Evolutionary conservation across 2,888 invertebrate species (phyloP), one percentile per base, ranked within the genome.

Genomic region (Strigamia crassipes): DNA sequence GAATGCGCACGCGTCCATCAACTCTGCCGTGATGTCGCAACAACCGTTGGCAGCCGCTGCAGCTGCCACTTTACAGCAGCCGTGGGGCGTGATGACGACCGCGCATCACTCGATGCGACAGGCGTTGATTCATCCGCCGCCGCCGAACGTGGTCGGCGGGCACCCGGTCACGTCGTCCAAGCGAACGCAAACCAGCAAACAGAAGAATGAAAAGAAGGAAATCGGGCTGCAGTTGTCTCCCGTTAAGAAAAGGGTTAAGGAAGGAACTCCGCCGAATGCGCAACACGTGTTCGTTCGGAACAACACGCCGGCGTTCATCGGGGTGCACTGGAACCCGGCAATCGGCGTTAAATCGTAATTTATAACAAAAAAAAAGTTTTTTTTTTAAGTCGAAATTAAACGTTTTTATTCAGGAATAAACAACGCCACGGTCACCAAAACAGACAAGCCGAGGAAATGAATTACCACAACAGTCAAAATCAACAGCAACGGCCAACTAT

Each of bases 211-310:
- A 12, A 46, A 46, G 42, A 46, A 46, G 42, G 42, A 46, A 46
- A 15, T 46, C 42, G 42, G 42, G 42, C 86, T 86, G 21, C 97
- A 97, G 87, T 89, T 97, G 86, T 97, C 96, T 86, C 98, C 98
- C 1, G 97, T 97, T 34, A 98, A 98, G 90, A 98, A 98, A 88
- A 92, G 97, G 21, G 97, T 97, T 73, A 97, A 97, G 88, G 97
- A 97, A 87, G 96, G 95, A 86, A 95, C 96, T 31, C 97, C 97
- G 31, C 96, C 88, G 12, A 85, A 86, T 84, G 83, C 84, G 78
- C 42, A 46, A 15, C 42, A 46, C 42, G 15, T 46, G 12, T 27
- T 51, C n/a, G 51, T 56, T 2, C 56, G 85, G 83, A 84, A 8
- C 84, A 83, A 77, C 83, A 41, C 82, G 79, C 77, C 85, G 83